Evolutionary conservation across 2,113 vertebrate genomes (phyloP), one percentile per base, ranked within the genome.

Genomic region (Sander lucioperca): DNA sequence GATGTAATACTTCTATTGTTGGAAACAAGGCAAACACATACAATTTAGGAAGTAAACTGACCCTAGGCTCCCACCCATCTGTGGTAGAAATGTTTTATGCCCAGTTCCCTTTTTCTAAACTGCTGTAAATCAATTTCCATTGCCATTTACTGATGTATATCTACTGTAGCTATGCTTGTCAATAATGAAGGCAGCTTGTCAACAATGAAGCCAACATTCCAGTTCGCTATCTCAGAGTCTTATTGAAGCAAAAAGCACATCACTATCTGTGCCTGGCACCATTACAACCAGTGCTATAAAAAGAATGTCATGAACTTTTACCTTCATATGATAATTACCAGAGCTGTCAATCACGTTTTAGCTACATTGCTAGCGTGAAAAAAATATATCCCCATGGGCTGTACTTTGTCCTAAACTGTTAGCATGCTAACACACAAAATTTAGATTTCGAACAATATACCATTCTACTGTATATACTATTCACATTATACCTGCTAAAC

Each of bases 71-170:
- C 4, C 27, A 51, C 48, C 54, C 30, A 71, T 74, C 74, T 6
- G 33, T 18, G 36, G 66, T 30, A 19, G 1, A 61, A 63, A 56
- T 61, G 51, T 77, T 86, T 85, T 72, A 80, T 43, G 23, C 16
- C 54, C 63, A 71, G 61, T 89, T 93, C 89, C 74, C 50, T 86
- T 88, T 91, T 78, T 61, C 13, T 3, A 45, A 61, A 57, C 50
- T 18, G 27, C n/a, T 47, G 51, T 87, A 86, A 87, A 89, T 89
- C 75, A 86, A 39, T 27, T 56, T 12, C 6, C 23, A 54, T 2
- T 63, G 48, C 5, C 39, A 27, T 53, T 62, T 51, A 74, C 61
- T 71, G 79, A 83, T 77, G 14, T 25, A 4, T 11, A 84, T 72
- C 75, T 51, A 19, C 19, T 21, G 1, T 1, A 10, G 48, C 25